Evolutionary conservation across 2,113 vertebrate species (phyloP), one percentile per base, ranked within the genome.

Genomic region (Struthidea cinerea): DNA sequence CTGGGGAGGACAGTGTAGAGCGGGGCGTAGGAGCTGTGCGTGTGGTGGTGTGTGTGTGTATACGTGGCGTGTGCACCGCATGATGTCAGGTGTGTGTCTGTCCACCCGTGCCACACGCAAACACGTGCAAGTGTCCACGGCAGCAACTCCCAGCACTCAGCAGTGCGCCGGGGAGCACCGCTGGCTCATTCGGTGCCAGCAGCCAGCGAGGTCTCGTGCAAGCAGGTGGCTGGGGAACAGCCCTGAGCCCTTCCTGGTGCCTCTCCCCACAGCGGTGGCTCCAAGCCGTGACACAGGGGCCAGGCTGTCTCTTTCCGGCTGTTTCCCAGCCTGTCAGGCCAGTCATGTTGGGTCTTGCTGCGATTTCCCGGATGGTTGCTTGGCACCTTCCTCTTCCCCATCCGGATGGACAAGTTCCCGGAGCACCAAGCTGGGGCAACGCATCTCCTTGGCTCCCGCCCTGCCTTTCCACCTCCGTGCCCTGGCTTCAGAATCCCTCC

Each of bases 301-400:
- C 27, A 2, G 73, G 80, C n/a, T 86, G 94, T 87, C 90, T 96
- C 90, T 95, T 96, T 96, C 96, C 71, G 71, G 67, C 94, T 88
- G 57, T 92, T 96, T 93, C 89, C 81, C 74, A 96, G 96, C 95
- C 87, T 96, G 96, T 95, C 46, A 57, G 81, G 93, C 93, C 81
- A 94, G 95, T 96, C 91, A 0, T 96, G 96, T 93, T 1, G 8
- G 67, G 42, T 96, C 95, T 96, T 96, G 95, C 93, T 7, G 1
- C 5, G 46, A 93, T 97, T 96, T 97, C 94, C 96, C 93, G 87
- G 93, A 95, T 91, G 90, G 84, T 67, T 96, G 93, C 93, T 96
- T 94, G 93, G 93, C 94, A 94, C 77, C 65, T 96, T 90, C 84
- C 70, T 92, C 94, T 96, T 96, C 91, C 84, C 95, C 7, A 1